A percentile compares a stretch with the other conserved stretches of the same genome.
Evolutionary conservation across 2,113 vertebrate genomes (phyloP).

Genomic region (Eubucco bourcierii): DNA sequence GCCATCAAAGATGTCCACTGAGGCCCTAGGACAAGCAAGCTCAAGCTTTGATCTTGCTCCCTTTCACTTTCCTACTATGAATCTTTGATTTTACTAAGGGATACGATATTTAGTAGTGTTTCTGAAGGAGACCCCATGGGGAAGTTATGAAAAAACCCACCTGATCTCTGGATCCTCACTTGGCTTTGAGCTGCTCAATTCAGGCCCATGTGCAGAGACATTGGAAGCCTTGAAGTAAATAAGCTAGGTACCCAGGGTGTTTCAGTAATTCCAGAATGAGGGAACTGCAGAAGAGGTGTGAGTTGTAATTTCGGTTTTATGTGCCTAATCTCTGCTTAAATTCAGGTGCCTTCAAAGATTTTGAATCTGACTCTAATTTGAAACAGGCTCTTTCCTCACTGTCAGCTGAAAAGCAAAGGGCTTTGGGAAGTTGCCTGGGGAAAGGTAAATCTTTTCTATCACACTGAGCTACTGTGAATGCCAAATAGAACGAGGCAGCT

Average conservation of each 20-base stretch:
- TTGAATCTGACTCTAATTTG: slow-evolving; percentile 36
- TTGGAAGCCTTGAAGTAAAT: not conserved
- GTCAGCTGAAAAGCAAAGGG: slow-evolving; percentile 45
- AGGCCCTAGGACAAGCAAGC: not conserved
- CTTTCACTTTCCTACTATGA: not conserved
- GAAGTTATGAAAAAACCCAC: not conserved
- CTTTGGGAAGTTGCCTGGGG: slow-evolving; percentile 33
- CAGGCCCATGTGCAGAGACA: not conserved
- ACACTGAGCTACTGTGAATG: slow-evolving; percentile 45
- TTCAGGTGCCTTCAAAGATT: not conserved
- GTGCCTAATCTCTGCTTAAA: slow-evolving; percentile 29
- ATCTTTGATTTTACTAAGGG: not conserved
- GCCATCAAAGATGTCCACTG: not conserved
- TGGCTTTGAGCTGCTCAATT: not conserved
- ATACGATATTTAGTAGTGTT: not conserved
- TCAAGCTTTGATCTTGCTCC: not conserved
- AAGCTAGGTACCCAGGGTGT: not conserved
- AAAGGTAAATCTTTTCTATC: slow-evolving; percentile 63
- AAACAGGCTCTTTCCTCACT: not conserved
- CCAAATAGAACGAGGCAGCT: slow-evolving; percentile 49
- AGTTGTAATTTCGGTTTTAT: slow-evolving; percentile 49
- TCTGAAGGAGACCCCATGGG: not conserved
- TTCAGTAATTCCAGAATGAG: slow-evolving; percentile 16
- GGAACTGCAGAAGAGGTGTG: not conserved
- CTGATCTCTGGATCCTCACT: not conserved